Evolutionary conservation across 2,797 vertebrate genomes (phyloP), one percentile per base, ranked within the genome.

Genomic region (Cuculus canorus): DNA sequence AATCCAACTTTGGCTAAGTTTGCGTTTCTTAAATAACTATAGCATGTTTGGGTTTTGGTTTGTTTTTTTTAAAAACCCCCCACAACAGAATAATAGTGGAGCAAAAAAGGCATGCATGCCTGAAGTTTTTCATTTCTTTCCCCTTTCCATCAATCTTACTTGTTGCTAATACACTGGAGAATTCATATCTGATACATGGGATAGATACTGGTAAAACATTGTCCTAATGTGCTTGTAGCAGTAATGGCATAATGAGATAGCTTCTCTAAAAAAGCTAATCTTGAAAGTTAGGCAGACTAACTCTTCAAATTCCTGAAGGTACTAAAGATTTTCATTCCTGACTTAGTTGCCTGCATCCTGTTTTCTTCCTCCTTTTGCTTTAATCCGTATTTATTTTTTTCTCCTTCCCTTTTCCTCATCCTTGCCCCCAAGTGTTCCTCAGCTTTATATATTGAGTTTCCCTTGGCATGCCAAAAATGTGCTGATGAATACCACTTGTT

Each of bases 401-500:
- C 86, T 81, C 56, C 47, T 52, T 56, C 37, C 19, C 24, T 92
- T 86, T 97, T 96, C 89, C 68, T 88, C 57, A 27, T 80, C 53
- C 82, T 92, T 92, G 57, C 39, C 78, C 69, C 78, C 23, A 61
- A 59, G 15, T 87, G 60, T 64, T 88, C 82, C 77, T 88, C 71
- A 37, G 24, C 88, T 94, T 92, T 68, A 93, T 71, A 86, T 93
- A 65, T 59, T 85, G 66, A 95, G 75, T 93, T 92, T 96, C 70
- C 35, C 54, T 68, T 69, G 79, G 84, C 92, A 94, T 9, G 52
- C 78, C 43, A 57, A 70, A 95, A 92, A 60, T 88, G 33, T 92
- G 61, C 78, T 90, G 87, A 86, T 95, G 90, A 95, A 93, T 94
- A 91, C 66, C 68, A 90, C 82, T 96, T 96, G 95, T 94, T 83